Evolutionary conservation across 2,797 vertebrate genomes (phyloP), one percentile per base, ranked within the genome.

Genomic region (Platalea minor): DNA sequence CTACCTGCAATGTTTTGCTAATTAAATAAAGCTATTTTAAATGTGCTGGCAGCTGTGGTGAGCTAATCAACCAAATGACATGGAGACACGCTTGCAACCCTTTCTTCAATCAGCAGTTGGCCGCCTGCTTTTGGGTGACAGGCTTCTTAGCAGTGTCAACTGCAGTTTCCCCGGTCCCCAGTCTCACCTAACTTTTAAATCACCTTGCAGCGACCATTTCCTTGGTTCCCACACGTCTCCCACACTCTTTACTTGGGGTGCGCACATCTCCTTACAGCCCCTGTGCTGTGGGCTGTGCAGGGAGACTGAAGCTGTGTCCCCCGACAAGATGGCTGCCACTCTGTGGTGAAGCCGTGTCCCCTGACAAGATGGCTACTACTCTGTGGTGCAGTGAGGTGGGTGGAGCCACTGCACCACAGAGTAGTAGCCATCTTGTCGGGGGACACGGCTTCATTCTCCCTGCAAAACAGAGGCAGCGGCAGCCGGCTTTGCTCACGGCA

Each of bases 311-410:
- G 70, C 72, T 17, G 13, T 29, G 6, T 18, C 17, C 13, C 33
- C 6, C 2, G 7, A 20, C 31, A 67, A 70, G 24, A 33, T 2
- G 9, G 16, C 31, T 41, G 4, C 5, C 1, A 2, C 15, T 28
- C 51, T 73, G 35, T 13, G 41, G 41, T 2, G 70, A 76, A 54
- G 70, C 72, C 15, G 13, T 29, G 6, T 18, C 17, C 13, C 33
- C 6, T 2, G 7, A 20, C 31, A 67, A 70, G 24, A 33, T 2
- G 9, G 16, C 31, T 41, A 3, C 5, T 1, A 2, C 15, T 28
- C 51, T 73, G 35, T 13, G 41, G 41, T 14, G 43, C 43, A 43
- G 43, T 16, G 41, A 43, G 41, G 41, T 43, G 41, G 41, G 41
- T 43, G 41, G 41, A 43, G 41, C 41, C 33, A 37, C 48, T 51